These are phyloP conservation scores for Lophura nycthemera DNA, from an alignment of 2,113 vertebrate species.

Conservation along the genomic window DNA sequence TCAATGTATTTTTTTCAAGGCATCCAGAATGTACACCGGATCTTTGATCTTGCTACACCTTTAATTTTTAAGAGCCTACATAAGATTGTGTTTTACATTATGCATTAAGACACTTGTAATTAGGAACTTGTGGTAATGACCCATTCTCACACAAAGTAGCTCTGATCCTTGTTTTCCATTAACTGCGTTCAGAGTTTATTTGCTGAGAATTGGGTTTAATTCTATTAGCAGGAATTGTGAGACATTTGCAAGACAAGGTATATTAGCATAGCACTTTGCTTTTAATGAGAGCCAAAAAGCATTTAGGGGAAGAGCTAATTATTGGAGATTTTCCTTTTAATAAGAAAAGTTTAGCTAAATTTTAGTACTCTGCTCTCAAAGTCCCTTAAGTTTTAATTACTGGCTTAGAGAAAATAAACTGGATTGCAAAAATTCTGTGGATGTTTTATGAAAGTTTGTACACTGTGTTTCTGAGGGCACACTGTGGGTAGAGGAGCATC, in stretches of 20 bases:
- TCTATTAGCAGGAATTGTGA: conserved; percentile 82
- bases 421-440: background rate
- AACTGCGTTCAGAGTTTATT: conserved; percentile 79
- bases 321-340: conserved; percentile 66
- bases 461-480: background rate
- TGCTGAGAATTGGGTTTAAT: conserved; percentile 78
- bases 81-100: conserved; percentile 60
- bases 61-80: conserved; percentile 40
- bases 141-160: conserved; percentile 72
- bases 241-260: conserved; percentile 78
- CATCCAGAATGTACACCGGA: background rate
- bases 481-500: background rate
- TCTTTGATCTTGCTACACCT: conserved; percentile 60
- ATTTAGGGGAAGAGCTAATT: conserved; percentile 79
- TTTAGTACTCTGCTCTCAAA: conserved; percentile 63
- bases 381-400: conserved; percentile 72
- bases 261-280: conserved; percentile 77
- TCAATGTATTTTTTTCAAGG: background rate
- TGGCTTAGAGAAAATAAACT: conserved; percentile 35
- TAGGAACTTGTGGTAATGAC: conserved; percentile 78
- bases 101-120: conserved; percentile 73
- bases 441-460: conserved; percentile 10
- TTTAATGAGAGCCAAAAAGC: conserved; percentile 80
- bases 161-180: conserved; percentile 76
- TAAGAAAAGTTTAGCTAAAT: conserved; percentile 71